Base-by-base conservation (phyloP, 2,113 vertebrate genomes). In the Nymphicus hollandicus region DNA sequence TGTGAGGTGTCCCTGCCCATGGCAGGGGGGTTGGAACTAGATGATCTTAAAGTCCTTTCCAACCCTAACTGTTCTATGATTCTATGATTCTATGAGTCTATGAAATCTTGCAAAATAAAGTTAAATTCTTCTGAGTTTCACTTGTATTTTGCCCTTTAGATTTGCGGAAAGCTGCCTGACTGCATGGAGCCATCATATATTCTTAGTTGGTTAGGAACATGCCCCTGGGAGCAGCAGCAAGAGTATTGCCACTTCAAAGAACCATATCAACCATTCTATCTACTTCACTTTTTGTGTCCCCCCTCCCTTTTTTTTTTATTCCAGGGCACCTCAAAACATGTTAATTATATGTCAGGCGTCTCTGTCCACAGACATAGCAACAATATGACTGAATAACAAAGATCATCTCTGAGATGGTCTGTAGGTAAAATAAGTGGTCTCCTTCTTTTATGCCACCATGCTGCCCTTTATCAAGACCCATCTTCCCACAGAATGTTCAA, bases 211-310 rank as follows among this genome's bases (percentile, higher is more conserved):
- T 43, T 64, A 28, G 20, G 70, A 78, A 55, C 17, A 13, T 2
- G 28, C 31, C 39, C 28, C 52, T 33, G 53, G 39, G 58, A 73
- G n/a, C 47, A 89, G 49, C 28, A 37, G n/a, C 12, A 43, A 43
- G 28, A 43, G 10, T 24, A 29, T 11, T 0, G 0, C 22, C 77
- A 46, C 70, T 77, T 56, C 2, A 0, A 49, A 81, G 28, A 63
- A 63, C 6, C 1, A 0, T 13, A 72, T 9, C 1, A 2, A 41
- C 29, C 37, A 8, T 7, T 39, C 14, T 39, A 33, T 37, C 17
- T 46, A 50, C 35, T 31, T 35, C 18, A 43, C 35, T 10, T 19
- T 22, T 12, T 49, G 29, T 11, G 12, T 55, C 55, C 6, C 15
- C 15, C 16, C 23, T 15, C 18, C 10, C 7, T 3, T 22, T 24